Percentiles rank a stretch among this genome's conserved stretches.
Evolutionary conservation across 2,113 vertebrate genomes (phyloP).

Genomic region (Pterocles orientalis): DNA sequence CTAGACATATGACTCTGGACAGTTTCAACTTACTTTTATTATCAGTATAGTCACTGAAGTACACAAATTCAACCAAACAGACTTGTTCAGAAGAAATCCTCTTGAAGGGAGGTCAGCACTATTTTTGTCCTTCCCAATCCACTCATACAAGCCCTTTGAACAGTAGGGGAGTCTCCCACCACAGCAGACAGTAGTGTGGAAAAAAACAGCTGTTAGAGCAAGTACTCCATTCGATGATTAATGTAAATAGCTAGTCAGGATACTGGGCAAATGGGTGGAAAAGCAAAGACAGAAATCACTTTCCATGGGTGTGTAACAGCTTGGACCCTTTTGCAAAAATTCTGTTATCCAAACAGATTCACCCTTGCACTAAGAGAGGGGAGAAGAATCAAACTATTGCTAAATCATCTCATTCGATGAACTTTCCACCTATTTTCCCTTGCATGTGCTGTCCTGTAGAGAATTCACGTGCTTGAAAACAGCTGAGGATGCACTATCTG

Average conservation of each 20-base stretch:
- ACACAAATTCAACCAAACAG: neutral
- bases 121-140: neutral
- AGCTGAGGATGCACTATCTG: neutral
- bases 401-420: rapidly evolving
- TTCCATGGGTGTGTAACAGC: neutral
- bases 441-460: neutral
- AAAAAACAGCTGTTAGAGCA: neutral
- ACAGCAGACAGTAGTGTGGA: neutral
- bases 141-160: neutral
- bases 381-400: neutral
- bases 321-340: neutral
- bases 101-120: neutral
- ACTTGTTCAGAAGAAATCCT: neutral
- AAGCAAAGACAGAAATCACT: neutral
- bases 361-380: neutral
- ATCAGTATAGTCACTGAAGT: neutral
- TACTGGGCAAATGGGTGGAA: neutral
- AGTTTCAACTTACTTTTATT: neutral
- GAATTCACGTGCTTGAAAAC: neutral
- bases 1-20: neutral
- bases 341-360: neutral
- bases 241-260: neutral
- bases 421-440: neutral
- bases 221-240: neutral
- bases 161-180: neutral